Evolutionary conservation across 1,140 invertebrate species (phyloP).

Genomic region (Campoletis sonorensis): DNA sequence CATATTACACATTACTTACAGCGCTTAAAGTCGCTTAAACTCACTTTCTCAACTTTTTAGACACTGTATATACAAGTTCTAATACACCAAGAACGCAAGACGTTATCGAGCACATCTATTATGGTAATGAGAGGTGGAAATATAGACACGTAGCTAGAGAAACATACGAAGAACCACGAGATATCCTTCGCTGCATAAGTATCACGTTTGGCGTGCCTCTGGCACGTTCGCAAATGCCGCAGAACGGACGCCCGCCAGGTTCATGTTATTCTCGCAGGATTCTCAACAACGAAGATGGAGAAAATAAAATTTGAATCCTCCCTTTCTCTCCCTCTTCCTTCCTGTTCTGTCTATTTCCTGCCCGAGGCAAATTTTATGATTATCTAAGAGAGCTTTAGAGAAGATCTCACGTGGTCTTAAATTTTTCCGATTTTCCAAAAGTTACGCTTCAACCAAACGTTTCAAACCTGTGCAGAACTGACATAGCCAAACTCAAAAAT

Average conservation of each 20-base stretch:
- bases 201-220: constrained; percentile 32
- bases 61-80: not conserved
- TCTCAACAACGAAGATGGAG: not conserved
- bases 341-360: too few species aligned
- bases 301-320: not conserved
- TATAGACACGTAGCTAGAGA: not conserved
- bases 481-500: too few species aligned
- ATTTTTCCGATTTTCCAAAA: too few species aligned
- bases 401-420: too few species aligned
- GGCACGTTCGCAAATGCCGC: constrained; percentile 23
- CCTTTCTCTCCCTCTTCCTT: not conserved
- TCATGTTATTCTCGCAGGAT: constrained; percentile 1
- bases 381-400: too few species aligned
- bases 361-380: too few species aligned
- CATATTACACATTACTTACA: too few species aligned
- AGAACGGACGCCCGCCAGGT: not conserved
- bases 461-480: too few species aligned
- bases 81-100: constrained; percentile 4
- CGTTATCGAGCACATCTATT: constrained; percentile 43
- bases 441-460: too few species aligned
- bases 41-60: too few species aligned
- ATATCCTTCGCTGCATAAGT: not conserved
- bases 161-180: constrained; percentile 6
- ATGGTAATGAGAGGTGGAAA: constrained; percentile 42
- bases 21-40: too few species aligned